Base-by-base conservation (phyloP, 2,113 vertebrate species). In the Zeus faber region DNA sequence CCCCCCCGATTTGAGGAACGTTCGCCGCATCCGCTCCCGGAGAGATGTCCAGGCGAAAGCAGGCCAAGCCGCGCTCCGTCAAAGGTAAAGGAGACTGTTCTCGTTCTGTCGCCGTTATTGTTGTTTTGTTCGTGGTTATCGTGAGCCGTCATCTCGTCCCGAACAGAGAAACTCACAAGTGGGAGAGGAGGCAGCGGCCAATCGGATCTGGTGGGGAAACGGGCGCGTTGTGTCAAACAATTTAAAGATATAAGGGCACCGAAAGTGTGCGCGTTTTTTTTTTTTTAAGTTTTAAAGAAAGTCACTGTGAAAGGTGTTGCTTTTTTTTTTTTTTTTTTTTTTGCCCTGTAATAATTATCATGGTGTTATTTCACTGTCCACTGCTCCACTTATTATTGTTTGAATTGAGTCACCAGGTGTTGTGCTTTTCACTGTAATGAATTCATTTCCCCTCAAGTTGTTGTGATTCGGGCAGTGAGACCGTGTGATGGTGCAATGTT, bases 31-130 rank as follows among this genome's bases (percentile, higher is more conserved):
- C n/a, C n/a, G n/a, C n/a, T n/a, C n/a, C n/a, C 65, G 67, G 86
- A 84, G 93, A 92, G 84, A 98, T 97, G 94, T 96, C 95, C 77
- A 93, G 95, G 76, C 91, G 95, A 79, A 98, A 98, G 87, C 95
- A 97, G 91, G 95, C 95, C 88, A 98, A 97, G 75, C 95, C 95
- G 66, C 94, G 95, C 74, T 96, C 95, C 72, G 95, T 98, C 59
- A 98, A 98, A 96, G 95, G 95, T 98, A 91, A 94, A 92, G 74
- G 68, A 62, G 55, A 26, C 20, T 43, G 16, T n/a, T 5, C 4
- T n/a, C n/a, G n/a, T n/a, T n/a, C n/a, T n/a, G n/a, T n/a, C n/a
- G n/a, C n/a, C n/a, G n/a, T n/a, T n/a, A n/a, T n/a, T n/a, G n/a
- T n/a, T n/a, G n/a, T n/a, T n/a, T n/a, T n/a, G n/a, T n/a, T n/a